phyloP scores from a whole-genome alignment of 2,888 invertebrate genomes.

The Fabriciana adippe region DNA sequence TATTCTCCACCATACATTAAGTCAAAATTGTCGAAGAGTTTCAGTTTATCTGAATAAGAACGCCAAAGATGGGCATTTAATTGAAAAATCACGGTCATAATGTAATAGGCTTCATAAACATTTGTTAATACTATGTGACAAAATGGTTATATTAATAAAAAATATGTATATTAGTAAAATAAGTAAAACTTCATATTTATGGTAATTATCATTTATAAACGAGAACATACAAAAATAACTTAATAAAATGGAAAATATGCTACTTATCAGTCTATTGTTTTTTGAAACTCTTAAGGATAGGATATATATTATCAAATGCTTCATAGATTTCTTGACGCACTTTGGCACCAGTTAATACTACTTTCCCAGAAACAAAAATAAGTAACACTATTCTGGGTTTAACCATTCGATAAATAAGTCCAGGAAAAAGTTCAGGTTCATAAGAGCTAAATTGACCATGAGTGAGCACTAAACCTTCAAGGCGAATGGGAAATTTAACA shows the following conservation, averaged over 20 bases:
- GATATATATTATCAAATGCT: slow-evolving; percentile 98
- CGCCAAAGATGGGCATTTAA: too few relatives aligned
- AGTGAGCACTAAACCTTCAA: slow-evolving; percentile 87
- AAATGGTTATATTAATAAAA: too few relatives aligned
- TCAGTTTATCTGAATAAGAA: too few relatives aligned
- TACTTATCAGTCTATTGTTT: slow-evolving; percentile 83
- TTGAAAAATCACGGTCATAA: too few relatives aligned
- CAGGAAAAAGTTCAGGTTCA: slow-evolving; percentile 99
- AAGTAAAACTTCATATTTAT: background rate
- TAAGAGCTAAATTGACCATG: slow-evolving; percentile 92
- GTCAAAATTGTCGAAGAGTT: too few relatives aligned
- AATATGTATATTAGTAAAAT: too few relatives aligned
- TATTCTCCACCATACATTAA: too few relatives aligned
- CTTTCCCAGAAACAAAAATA: slow-evolving; percentile 99
- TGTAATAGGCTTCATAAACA: too few relatives aligned
- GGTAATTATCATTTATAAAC: slow-evolving; percentile 21
- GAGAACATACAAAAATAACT: slow-evolving; percentile 32
- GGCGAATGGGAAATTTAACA: slow-evolving; percentile 88
- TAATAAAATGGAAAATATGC: slow-evolving; percentile 7
- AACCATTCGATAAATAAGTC: slow-evolving; percentile 98
- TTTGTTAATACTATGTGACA: too few relatives aligned
- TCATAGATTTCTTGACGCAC: slow-evolving; percentile 96
- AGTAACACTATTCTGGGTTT: slow-evolving; percentile 97
- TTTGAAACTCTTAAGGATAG: slow-evolving; percentile 97
- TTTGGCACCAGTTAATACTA: slow-evolving; percentile 98